A percentile compares a stretch with the other conserved stretches of the same genome.
Evolutionary conservation across 2,888 invertebrate species (phyloP).

Genomic region (Lomographa bimaculata): DNA sequence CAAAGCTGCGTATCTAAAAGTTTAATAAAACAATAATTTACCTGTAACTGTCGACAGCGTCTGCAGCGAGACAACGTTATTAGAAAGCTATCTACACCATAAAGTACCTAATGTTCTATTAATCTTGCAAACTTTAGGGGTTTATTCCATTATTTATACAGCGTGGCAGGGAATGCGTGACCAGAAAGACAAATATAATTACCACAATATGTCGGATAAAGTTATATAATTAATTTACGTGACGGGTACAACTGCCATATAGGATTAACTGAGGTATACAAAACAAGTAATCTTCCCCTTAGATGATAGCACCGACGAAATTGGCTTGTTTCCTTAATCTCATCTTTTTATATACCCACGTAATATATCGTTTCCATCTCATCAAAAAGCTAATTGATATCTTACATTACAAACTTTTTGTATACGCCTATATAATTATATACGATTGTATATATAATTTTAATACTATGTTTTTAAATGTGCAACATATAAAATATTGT

Average conservation of each 20-base stretch:
- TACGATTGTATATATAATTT: no score
- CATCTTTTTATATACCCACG: neutral
- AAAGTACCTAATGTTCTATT: constrained; percentile 33
- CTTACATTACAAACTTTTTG: no score
- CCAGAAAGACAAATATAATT: constrained; percentile 41
- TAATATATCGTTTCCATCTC: no score
- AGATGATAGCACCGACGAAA: constrained; percentile 14
- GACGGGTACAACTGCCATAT: constrained; percentile 12
- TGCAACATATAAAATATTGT: no score
- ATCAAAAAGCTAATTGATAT: no score
- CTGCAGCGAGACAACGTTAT: constrained; percentile 1
- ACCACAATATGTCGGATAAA: constrained; percentile 16
- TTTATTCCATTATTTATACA: no score
- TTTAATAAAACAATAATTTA: no score
- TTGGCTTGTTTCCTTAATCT: constrained; percentile 12
- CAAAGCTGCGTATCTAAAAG: no score
- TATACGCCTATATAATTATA: no score
- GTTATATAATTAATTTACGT: constrained; percentile 26
- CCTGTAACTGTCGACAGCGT: no score
- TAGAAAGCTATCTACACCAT: constrained; percentile 7
- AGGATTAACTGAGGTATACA: constrained; percentile 7
- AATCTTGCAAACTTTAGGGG: no score
- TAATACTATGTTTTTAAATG: no score
- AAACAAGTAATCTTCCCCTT: constrained; percentile 8
- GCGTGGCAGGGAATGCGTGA: constrained; percentile 40